Evolutionary conservation across 2,888 invertebrate genomes (phyloP), one percentile per base, ranked within the genome.

Genomic region (Meliscaeva auricollis): DNA sequence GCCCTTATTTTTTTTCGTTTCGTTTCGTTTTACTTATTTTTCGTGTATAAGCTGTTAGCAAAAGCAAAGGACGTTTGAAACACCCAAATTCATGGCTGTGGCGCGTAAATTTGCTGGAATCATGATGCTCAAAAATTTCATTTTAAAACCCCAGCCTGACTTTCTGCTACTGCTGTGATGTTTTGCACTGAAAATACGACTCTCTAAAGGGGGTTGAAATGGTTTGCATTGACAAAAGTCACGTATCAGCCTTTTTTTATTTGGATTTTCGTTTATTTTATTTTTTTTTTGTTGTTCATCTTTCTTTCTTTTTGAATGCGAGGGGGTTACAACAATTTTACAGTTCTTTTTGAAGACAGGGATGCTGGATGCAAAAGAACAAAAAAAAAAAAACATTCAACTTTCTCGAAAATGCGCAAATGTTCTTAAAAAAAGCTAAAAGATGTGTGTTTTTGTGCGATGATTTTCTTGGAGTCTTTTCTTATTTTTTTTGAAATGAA

Each of bases 41-140:
- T 13, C 20, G 35, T 35, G 13, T 38, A 69, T 22, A 26, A 15
- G 13, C 41, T 20, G 32, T 20, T 15, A 46, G 35, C 32, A 50
- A 32, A 44, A 11, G 32, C 38, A 15, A 4, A 26, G 58, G n/a
- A 41, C 54, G 35, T 26, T 11, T 44, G 50, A 46, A 44, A 82
- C n/a, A 81, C 54, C 66, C 77, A 60, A 77, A 77, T 77, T 73
- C 82, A 73, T 73, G 69, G 38, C 64, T 75, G 54, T 41, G 76
- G 81, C 85, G 85, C 76, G 76, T 81, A 85, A 81, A 66, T 66
- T 85, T 85, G 46, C 69, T 50, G 30, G 48, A 81, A 85, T 85
- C 81, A 85, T 85, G 76, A 76, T 85, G 76, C 73, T 85, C 76
- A 85, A 85, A 85, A 85, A 85, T 85, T 85, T 85, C 76, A 85